Conservation (phyloP, 1,140 invertebrate genomes). For the Aphis craccivora region DNA sequence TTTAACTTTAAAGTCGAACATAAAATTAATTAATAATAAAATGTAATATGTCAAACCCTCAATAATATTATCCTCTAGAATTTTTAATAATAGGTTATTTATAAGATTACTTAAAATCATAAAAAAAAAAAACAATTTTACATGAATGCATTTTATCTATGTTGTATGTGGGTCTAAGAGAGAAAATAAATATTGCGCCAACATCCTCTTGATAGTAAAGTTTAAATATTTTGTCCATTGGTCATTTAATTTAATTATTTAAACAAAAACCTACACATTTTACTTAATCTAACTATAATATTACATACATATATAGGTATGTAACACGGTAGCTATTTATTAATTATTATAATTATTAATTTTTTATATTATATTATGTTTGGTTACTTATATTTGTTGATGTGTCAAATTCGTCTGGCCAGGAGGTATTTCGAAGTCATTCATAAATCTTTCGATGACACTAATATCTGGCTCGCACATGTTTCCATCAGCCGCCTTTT, state of each 20-base stretch:
- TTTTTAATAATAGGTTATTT: too few relatives aligned
- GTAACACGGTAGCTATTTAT: not conserved
- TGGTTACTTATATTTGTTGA: conserved; percentile 14
- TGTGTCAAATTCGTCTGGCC: conserved; percentile 33
- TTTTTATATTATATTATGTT: not conserved
- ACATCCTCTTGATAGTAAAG: not conserved
- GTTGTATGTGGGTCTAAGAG: too few relatives aligned
- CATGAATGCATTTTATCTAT: too few relatives aligned
- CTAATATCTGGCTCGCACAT: conserved; percentile 54
- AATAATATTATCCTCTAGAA: too few relatives aligned
- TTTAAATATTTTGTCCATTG: not conserved
- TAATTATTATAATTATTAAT: not conserved
- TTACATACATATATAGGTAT: not conserved
- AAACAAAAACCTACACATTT: not conserved
- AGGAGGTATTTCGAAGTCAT: conserved; percentile 46
- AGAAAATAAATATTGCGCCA: too few relatives aligned
- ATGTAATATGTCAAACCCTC: too few relatives aligned
- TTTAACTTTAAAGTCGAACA: too few relatives aligned
- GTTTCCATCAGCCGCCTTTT: conserved; percentile 40
- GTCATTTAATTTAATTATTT: not conserved
- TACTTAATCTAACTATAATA: not conserved
- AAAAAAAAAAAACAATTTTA: too few relatives aligned
- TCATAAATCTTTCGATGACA: conserved; percentile 56
- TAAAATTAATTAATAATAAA: too few relatives aligned
- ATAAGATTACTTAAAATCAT: too few relatives aligned